Conservation (phyloP, 2,797 vertebrate genomes). For the Brachyalestes nurse region DNA sequence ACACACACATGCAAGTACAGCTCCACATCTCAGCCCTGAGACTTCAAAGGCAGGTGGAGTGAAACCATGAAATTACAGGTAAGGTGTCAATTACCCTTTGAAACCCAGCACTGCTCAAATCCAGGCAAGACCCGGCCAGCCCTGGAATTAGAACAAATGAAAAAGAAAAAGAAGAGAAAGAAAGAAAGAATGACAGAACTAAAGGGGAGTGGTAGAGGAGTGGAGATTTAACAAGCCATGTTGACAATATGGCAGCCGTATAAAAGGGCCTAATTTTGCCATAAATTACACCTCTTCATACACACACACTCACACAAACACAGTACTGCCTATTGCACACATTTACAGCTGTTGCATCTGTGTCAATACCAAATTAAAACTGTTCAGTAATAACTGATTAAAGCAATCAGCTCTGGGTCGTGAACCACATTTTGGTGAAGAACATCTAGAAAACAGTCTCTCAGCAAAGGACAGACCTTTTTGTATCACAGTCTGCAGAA, state of each 20-base stretch:
- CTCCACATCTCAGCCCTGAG: conserved; percentile 71
- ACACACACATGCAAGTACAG: conserved; percentile 55
- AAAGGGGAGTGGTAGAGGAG: conserved; percentile 59
- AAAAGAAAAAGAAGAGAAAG: conserved; percentile 66
- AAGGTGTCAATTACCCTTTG: conserved; percentile 88
- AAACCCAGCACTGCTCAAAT: conserved; percentile 83
- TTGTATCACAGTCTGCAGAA: too few relatives aligned
- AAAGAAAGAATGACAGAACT: conserved; percentile 67
- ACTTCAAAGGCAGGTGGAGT: conserved; percentile 86
- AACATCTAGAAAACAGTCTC: too few relatives aligned
- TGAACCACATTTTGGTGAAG: too few relatives aligned
- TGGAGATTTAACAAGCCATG: conserved; percentile 70
- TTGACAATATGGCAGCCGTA: conserved; percentile 78
- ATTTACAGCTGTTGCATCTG: not conserved
- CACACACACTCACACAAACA: conserved; percentile 22
- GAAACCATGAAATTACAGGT: conserved; percentile 87
- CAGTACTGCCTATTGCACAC: not conserved
- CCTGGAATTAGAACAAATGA: conserved; percentile 83
- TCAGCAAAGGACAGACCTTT: too few relatives aligned
- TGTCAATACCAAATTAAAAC: not conserved
- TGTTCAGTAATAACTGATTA: not conserved
- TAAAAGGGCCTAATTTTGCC: conserved; percentile 79
- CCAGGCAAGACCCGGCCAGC: conserved; percentile 84
- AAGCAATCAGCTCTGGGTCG: not conserved
- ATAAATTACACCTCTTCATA: conserved; percentile 70